Percentiles rank a stretch among this genome's conserved stretches.
Evolutionary conservation across 1,140 invertebrate genomes (phyloP).

Genomic region (Drosophila sturtevanti): DNA sequence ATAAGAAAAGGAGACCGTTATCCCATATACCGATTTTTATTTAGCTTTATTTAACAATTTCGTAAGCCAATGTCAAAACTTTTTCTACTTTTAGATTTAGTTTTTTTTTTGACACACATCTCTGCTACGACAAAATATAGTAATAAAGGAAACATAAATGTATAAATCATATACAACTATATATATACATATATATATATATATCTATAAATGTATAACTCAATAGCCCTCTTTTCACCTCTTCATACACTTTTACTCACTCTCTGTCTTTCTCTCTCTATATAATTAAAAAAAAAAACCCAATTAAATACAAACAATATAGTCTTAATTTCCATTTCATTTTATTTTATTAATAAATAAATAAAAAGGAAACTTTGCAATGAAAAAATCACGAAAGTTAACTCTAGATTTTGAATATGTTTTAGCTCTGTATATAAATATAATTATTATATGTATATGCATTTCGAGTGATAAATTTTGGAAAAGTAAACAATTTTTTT

Average conservation of each 20-base stretch:
- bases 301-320: not conserved
- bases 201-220: not conserved
- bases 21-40: not conserved
- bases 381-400: not conserved
- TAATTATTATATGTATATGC: not conserved
- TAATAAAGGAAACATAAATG: slow-evolving; percentile 7
- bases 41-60: slow-evolving; percentile 1
- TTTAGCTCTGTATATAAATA: not conserved
- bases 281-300: not conserved
- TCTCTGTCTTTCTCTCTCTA: not conserved
- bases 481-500: not conserved
- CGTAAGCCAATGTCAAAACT: not conserved
- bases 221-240: not conserved
- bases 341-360: not conserved
- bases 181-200: not conserved
- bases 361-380: not conserved
- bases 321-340: not conserved
- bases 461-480: not conserved
- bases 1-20: not conserved
- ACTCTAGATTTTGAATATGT: not conserved
- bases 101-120: not conserved
- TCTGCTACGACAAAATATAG: not conserved
- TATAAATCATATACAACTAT: slow-evolving; percentile 2
- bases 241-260: not conserved
- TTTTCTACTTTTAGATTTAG: slow-evolving; percentile 2